These are phyloP conservation scores for Siniperca chuatsi DNA, from an alignment of 2,113 vertebrate genomes.

Conservation along the genomic window DNA sequence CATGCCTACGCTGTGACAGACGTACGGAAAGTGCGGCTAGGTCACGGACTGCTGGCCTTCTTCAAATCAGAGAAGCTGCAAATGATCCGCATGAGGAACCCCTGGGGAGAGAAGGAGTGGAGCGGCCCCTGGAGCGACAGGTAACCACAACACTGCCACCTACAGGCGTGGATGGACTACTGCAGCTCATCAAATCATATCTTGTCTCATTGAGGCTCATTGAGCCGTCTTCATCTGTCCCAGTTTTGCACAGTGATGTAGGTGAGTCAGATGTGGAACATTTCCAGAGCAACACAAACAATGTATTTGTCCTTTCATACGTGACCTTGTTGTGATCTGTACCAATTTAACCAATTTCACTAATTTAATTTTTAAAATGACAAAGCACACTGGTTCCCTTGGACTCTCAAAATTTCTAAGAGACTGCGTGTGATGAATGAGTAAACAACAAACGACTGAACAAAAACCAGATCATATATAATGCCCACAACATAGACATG, in stretches of 20 bases:
- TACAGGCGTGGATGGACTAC: neutral
- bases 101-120: constrained; percentile 98
- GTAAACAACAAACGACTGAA: constrained; percentile 14
- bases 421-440: constrained; percentile 32
- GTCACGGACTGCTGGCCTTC: constrained; percentile 92
- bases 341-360: constrained; percentile 18
- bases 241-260: neutral
- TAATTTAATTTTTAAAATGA: constrained; percentile 50
- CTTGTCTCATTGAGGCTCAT: neutral
- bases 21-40: constrained; percentile 92
- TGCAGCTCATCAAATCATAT: neutral
- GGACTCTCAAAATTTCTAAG: neutral
- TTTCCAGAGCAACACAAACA: constrained; percentile 17
- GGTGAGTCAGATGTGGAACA: constrained; percentile 6
- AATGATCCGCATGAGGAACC: constrained; percentile 99
- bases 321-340: constrained; percentile 18
- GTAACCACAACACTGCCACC: constrained; percentile 77
- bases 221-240: constrained; percentile 2
- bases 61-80: constrained; percentile 97
- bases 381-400: constrained; percentile 2
- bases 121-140: constrained; percentile 98
- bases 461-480: constrained; percentile 3
- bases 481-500: neutral
- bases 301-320: neutral
- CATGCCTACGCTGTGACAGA: constrained; percentile 95